phyloP scores from a whole-genome alignment of 2,888 invertebrate species.

The Malachius bipustulatus region DNA sequence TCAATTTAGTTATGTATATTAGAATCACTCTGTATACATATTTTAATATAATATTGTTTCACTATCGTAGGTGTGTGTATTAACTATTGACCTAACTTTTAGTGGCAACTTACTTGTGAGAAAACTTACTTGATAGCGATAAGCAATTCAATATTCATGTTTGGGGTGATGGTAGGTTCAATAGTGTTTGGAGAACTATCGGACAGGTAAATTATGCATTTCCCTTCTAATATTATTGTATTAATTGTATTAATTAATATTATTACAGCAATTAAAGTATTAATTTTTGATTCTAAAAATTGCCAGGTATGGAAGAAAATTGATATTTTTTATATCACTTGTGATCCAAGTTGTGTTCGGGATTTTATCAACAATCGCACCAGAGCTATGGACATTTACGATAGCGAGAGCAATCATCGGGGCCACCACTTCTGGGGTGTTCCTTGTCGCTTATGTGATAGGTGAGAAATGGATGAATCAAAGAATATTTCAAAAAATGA shows the following conservation, averaged over 20 bases:
- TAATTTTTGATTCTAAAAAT: too few species aligned
- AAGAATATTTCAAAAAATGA: too few species aligned
- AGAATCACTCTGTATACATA: too few species aligned
- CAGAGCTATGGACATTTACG: conserved; percentile 56
- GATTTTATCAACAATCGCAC: conserved; percentile 51
- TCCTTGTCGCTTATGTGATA: conserved; percentile 66
- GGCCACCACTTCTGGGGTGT: conserved; percentile 63
- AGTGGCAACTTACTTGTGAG: conserved; percentile 59
- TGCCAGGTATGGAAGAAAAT: conserved; percentile 52
- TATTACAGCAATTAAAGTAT: too few species aligned
- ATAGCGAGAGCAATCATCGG: conserved; percentile 55
- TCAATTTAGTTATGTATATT: too few species aligned
- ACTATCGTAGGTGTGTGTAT: too few species aligned
- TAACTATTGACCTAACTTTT: conserved; percentile 22
- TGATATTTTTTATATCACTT: conserved; percentile 59
- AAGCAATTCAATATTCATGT: conserved; percentile 57
- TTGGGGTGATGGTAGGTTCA: conserved; percentile 61
- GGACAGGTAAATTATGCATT: conserved; percentile 41
- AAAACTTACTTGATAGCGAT: conserved; percentile 49
- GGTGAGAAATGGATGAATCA: conserved; percentile 39
- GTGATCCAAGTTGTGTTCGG: conserved; percentile 59
- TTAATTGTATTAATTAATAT: too few species aligned
- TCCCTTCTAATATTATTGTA: too few species aligned
- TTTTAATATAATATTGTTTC: too few species aligned
- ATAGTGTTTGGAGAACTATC: conserved; percentile 61